Base-by-base conservation (phyloP, 2,888 invertebrate species). In the Thereva nobilitata region DNA sequence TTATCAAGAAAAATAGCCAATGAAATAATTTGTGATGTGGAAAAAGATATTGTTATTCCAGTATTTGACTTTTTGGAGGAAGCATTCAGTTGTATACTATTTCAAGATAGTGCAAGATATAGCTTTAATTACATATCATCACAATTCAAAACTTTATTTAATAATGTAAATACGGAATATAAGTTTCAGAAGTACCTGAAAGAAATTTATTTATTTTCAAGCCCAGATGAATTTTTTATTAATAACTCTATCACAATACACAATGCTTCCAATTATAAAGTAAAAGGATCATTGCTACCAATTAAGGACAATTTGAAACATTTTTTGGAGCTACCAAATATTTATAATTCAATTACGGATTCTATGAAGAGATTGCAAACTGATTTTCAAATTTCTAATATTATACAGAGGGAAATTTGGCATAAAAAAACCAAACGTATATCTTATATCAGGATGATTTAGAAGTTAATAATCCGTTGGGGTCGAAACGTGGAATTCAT, bases 401-500 rank as follows among this genome's bases (percentile, higher is more conserved):
- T 68, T 23, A 45, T 68, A 8, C 68, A 68, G 8, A 53, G 63
- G 23, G 34, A 10, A 8, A 38, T 45, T 0, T 66, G 66, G 68
- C 47, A 68, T 56, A 45, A 50, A 8, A 68, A 66, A 56, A 42
- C 8, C 9, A 23, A 8, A 4, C 68, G 4, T 65, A 65, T 59
- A 65, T 65, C 8, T 35, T 64, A 35, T 67, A 67, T 52, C 67
- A 67, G 35, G 68, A 65, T 40, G 64, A 68, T 42, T 54, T 68
- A 10, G 68, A 68, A 53, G 8, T 65, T 1, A 65, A 64, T 56
- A 68, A 68, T 34, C 54, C 59, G 1, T 40, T 68, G n/a, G 68
- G 64, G 10, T 59, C 68, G 38, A 65, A 65, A 54, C 37, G 65
- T n/a, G 61, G 61, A 5, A 41, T 54, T n/a, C 49, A 68, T 50